Evolutionary conservation across 2,113 vertebrate species (phyloP), one percentile per base, ranked within the genome.

Genomic region (Takifugu flavidus): DNA sequence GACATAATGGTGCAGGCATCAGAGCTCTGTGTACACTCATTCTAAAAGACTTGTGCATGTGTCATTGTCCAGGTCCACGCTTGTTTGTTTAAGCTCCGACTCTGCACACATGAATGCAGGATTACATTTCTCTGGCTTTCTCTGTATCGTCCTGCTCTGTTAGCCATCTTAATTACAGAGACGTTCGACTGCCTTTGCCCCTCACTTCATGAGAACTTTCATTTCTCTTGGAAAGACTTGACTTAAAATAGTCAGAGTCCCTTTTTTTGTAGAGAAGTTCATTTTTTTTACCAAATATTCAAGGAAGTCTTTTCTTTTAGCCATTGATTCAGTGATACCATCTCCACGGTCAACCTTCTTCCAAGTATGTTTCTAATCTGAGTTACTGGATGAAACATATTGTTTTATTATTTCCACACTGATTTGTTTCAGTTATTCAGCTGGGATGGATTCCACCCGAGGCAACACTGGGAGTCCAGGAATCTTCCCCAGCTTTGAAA

Each of bases 321-420:
- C 34, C 34, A 39, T 10, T 39, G 34, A 39, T 39, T 39, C 34
- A 8, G 34, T 58, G 81, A 82, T 87, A 82, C 53, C 76, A 85
- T 89, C 75, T 73, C 73, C 72, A 75, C 59, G 53, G 85, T 73
- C 73, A 65, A 67, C 65, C 70, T 75, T 74, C 73, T 66, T 82
- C 57, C 59, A 63, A 81, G 62, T 72, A 64, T 87, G 86, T 86
- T 87, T 89, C 66, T 62, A 63, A 56, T 90, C 87, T 87, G 67
- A 77, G 65, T 80, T 79, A 78, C 82, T 87, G 82, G 71, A 79
- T 77, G 69, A 80, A 82, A 82, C 55, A 43, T 65, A 55, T 53
- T 74, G 76, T 84, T 62, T 72, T 67, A 73, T 82, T 81, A 86
- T 87, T 82, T 77, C 55, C 63, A 70, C 72, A 75, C 86, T 72